A percentile compares a stretch with the other conserved stretches of the same genome.
These are phyloP conservation scores for Caenorhabditis afra DNA, from an alignment of 2,888 invertebrate species.

Conservation along the genomic window DNA sequence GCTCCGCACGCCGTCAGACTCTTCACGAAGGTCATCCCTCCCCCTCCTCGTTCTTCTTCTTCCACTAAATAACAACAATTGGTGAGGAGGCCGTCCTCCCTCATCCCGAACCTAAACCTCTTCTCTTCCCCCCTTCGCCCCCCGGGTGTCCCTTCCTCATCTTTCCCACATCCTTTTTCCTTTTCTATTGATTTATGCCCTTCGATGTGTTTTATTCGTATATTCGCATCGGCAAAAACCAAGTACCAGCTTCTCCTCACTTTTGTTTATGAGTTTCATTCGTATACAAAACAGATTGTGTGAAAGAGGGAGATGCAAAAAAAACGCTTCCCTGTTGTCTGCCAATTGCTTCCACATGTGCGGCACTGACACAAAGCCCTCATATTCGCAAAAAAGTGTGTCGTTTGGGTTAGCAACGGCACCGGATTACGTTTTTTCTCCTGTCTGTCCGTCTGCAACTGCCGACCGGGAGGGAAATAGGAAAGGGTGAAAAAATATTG, in stretches of 20 bases:
- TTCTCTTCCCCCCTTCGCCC: constrained; percentile 1
- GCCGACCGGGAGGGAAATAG: constrained; percentile 3
- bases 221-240: background rate
- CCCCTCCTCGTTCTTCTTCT: constrained; percentile 11
- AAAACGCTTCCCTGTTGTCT: constrained; percentile 11
- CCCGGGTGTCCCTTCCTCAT: constrained; percentile 14
- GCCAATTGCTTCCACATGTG: background rate
- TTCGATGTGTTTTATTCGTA: constrained; percentile 31
- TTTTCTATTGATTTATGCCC: constrained; percentile 41
- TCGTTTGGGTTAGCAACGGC: constrained; percentile 17
- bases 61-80: constrained; percentile 50
- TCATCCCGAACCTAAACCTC: constrained; percentile 47
- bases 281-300: constrained; percentile 28
- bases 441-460: background rate
- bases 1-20: constrained; percentile 41
- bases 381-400: background rate
- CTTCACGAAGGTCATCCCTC: constrained; percentile 53
- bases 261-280: constrained; percentile 47
- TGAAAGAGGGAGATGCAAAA: background rate
- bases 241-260: background rate
- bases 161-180: constrained; percentile 22
- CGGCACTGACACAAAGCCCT: background rate
- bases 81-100: constrained; percentile 27
- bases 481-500: constrained; percentile 18
- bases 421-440: constrained; percentile 20